phyloP scores from a whole-genome alignment of 2,113 vertebrate species.

The Rhinichthys klamathensis region DNA sequence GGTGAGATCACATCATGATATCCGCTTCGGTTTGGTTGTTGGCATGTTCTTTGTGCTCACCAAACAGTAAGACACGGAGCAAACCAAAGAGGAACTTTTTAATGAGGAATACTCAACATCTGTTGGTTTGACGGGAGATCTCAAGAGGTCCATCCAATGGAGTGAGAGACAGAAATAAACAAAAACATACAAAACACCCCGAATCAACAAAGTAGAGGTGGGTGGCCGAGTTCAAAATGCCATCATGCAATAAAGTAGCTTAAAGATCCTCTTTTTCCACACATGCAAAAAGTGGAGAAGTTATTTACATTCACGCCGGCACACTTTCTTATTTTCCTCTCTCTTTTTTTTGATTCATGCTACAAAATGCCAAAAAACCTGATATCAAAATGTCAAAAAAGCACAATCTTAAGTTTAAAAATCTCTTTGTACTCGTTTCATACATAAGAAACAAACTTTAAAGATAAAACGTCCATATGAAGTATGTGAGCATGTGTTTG shows the following conservation, averaged over 20 bases:
- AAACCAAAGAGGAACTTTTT: conserved; percentile 51
- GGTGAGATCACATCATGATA: conserved; percentile 5
- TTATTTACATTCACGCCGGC: conserved; percentile 40
- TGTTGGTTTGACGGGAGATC: conserved; percentile 37
- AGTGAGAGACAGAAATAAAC: not conserved
- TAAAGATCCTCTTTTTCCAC: conserved; percentile 28
- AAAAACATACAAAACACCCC: not conserved
- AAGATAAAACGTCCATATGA: conserved; percentile 20
- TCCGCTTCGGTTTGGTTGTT: not conserved
- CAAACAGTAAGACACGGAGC: conserved; percentile 39
- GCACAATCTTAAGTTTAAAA: conserved; percentile 22
- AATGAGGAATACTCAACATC: conserved; percentile 56
- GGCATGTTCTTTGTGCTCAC: conserved; percentile 15
- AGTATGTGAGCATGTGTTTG: conserved; percentile 18
- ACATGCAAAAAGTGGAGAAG: conserved; percentile 43
- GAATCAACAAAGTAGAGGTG: not conserved
- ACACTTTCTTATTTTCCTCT: not conserved
- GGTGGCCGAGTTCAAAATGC: conserved; percentile 31
- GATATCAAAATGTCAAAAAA: conserved; percentile 41
- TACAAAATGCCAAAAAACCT: conserved; percentile 46
- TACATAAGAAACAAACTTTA: conserved; percentile 19
- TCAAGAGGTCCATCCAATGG: conserved; percentile 19
- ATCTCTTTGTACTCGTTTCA: not conserved
- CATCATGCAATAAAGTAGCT: conserved; percentile 49
- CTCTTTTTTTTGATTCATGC: conserved; percentile 42